These are phyloP conservation scores for Hydropsyche betteni DNA, from an alignment of 2,888 invertebrate species.

Conservation along the genomic window DNA sequence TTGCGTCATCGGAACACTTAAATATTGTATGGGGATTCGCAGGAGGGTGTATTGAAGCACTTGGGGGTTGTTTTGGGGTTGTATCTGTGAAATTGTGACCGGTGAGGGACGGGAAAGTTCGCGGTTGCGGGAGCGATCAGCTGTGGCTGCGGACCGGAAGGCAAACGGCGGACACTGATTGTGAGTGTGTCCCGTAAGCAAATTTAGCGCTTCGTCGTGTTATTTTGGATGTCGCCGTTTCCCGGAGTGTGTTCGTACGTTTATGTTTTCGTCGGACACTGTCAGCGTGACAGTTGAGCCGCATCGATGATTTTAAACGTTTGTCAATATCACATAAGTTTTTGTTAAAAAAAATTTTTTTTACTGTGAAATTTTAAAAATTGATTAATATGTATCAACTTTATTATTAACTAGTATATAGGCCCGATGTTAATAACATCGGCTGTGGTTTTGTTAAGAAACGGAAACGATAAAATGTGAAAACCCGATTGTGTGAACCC, in stretches of 20 bases:
- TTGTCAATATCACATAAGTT: no score
- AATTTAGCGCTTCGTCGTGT: conserved; percentile 38
- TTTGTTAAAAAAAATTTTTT: no score
- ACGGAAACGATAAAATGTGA: no score
- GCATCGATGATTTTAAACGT: no score
- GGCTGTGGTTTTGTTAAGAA: no score
- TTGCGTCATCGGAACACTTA: no score
- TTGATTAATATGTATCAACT: no score
- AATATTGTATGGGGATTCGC: not conserved
- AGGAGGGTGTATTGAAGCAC: not conserved
- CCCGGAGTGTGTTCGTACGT: not conserved
- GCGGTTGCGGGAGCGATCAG: not conserved
- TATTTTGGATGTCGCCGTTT: conserved; percentile 35
- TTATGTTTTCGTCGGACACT: conserved; percentile 17
- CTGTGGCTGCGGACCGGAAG: conserved; percentile 20
- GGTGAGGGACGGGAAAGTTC: not conserved
- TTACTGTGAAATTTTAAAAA: no score
- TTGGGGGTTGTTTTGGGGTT: not conserved
- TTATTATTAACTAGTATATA: no score
- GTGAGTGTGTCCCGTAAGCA: conserved; percentile 32
- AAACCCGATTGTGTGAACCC: no score
- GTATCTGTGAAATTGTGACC: not conserved
- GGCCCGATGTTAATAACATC: no score
- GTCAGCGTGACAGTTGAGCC: conserved; percentile 34
- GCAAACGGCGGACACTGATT: conserved; percentile 22